Evolutionary conservation across 64 coral and sea anemone genomes (phyloP).

Genomic region (Cladopsammia gracilis): DNA sequence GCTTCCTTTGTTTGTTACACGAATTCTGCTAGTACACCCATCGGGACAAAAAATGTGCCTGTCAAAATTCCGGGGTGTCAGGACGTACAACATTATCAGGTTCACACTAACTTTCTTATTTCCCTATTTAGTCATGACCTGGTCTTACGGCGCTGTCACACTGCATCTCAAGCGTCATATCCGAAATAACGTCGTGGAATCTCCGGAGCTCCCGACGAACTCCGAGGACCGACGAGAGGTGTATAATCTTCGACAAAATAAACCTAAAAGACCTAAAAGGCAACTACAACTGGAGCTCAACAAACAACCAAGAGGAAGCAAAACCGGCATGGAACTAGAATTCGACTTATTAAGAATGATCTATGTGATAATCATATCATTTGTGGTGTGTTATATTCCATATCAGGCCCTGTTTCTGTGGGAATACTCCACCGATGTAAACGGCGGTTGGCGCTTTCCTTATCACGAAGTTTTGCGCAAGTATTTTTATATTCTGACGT

Average conservation of each 20-base stretch:
- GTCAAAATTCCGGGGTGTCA: constrained; percentile 27
- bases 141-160: constrained; percentile 64
- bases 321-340: constrained; percentile 48
- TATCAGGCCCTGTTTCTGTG: constrained; percentile 70
- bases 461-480: constrained; percentile 45
- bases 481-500: constrained; percentile 70
- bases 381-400: constrained; percentile 77
- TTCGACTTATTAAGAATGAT: constrained; percentile 88
- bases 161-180: constrained; percentile 73
- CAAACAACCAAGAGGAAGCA: background rate
- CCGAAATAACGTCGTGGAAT: constrained; percentile 26
- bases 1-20: constrained; percentile 15
- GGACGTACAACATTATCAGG: constrained; percentile 54
- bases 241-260: background rate
- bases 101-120: constrained; percentile 49
- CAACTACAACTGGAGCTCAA: background rate
- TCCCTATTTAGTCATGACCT: constrained; percentile 63
- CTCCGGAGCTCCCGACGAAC: background rate
- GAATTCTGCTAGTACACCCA: background rate
- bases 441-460: background rate
- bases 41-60: constrained; percentile 16
- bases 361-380: constrained; percentile 87
- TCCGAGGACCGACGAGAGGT: background rate
- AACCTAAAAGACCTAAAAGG: background rate
- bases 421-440: background rate